Base-by-base conservation (phyloP, 1,140 invertebrate species). In the Dendrolimus kikuchii region DNA sequence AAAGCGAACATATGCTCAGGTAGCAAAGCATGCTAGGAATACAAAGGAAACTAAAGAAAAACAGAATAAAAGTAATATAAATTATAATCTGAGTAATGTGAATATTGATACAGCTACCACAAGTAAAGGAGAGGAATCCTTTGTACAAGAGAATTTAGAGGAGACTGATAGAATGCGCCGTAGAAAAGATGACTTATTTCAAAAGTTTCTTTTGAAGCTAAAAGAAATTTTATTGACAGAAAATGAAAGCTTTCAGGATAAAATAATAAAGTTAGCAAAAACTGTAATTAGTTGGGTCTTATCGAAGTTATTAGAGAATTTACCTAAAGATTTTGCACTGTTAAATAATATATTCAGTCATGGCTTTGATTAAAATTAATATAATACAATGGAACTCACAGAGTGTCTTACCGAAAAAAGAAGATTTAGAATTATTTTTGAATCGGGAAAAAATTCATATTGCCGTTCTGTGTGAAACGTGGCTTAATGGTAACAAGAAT, bases 321-420 rank as follows among this genome's bases (percentile, higher is more conserved):
- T 53, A 41, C 46, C 10, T 10, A 10, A 36, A 8, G 7, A 46
- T 38, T 53, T 45, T 6, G 44, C 46, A n/a, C 38, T 9, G 10
- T 40, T 54, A 37, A 39, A 36, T 42, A n/a, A 54, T 39, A 39
- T 44, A 2, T 38, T 7, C 36, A 45, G 7, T 41, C 43, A 41
- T 52, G 44, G 42, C 38, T 8, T 40, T n/a, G 41, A 4, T 36
- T 46, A 56, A 40, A 5, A n/a, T 60, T 40, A 64, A 60, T 41
- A 45, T 64, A 4, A 36, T 60, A 23, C 59, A 60, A 8, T 60
- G 59, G 59, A 64, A 64, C 49, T 44, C 52, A 5, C 58, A 58
- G 48, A 60, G 62, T 53, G 7, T 64, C 5, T 41, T 7, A 40
- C 55, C 57, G 5, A 55, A 60, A 9, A 41, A 49, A 39, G 5